Percentiles rank a stretch among this genome's conserved stretches.
phyloP scores from a whole-genome alignment of 2,797 vertebrate species.

The Emys orbicularis region DNA sequence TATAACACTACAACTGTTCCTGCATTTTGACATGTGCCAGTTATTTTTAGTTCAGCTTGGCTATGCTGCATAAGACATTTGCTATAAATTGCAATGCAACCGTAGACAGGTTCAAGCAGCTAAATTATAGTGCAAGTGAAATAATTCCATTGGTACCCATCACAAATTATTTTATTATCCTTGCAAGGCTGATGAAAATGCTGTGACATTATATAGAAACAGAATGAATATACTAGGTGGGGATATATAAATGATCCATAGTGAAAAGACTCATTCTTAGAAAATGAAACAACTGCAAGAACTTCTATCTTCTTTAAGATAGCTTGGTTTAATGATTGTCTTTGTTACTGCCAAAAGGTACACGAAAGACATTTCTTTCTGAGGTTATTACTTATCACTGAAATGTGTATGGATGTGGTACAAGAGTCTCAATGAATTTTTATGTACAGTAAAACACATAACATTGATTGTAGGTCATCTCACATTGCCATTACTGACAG shows the following conservation, averaged over 20 bases:
- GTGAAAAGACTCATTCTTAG: not conserved
- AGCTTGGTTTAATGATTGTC: not conserved
- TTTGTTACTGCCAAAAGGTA: not conserved
- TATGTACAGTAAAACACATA: conserved; percentile 29
- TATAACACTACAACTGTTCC: not conserved
- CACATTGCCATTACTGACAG: not conserved
- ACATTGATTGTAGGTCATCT: accelerated
- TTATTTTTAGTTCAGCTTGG: not conserved
- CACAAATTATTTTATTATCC: not conserved
- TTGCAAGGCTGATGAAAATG: not conserved
- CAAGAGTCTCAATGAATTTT: not conserved
- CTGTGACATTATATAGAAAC: not conserved
- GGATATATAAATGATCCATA: not conserved
- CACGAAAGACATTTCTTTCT: not conserved
- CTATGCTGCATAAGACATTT: not conserved
- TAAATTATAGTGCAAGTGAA: not conserved
- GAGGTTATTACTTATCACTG: not conserved
- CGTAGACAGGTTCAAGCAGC: not conserved
- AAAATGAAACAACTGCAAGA: conserved; percentile 17
- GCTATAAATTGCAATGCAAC: not conserved
- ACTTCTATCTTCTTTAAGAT: not conserved
- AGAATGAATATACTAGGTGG: not conserved
- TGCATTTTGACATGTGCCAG: not conserved
- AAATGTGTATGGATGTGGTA: not conserved
- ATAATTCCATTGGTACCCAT: not conserved